These are phyloP conservation scores for Remorina albescens DNA, from an alignment of 2,797 vertebrate species.

Conservation along the genomic window DNA sequence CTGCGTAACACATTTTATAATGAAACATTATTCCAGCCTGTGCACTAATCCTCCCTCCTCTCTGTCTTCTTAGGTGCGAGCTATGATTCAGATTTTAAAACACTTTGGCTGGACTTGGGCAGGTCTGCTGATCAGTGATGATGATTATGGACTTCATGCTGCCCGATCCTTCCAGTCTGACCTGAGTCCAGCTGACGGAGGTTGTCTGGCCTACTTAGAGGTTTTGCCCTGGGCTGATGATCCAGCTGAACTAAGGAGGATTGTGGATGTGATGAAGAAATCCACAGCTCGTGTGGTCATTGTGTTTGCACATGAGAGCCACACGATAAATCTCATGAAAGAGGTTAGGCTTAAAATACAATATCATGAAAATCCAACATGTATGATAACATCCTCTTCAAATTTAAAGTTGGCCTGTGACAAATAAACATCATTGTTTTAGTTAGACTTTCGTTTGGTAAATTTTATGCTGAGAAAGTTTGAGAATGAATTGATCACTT, in stretches of 20 bases:
- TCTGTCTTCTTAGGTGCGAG: conserved; percentile 42
- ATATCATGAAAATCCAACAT: no score
- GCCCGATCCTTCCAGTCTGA: conserved; percentile 68
- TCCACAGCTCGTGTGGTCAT: conserved; percentile 61
- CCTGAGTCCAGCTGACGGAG: conserved; percentile 40
- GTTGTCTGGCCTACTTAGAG: neutral
- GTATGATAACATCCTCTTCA: no score
- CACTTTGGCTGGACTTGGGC: conserved; percentile 80
- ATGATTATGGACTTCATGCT: conserved; percentile 80
- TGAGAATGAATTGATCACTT: no score
- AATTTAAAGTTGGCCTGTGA: no score
- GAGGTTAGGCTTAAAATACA: conserved; percentile 45
- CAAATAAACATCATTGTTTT: no score
- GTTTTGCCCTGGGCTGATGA: neutral
- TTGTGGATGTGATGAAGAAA: neutral
- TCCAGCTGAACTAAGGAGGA: neutral
- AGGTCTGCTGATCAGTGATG: conserved; percentile 78
- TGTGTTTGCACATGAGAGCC: conserved; percentile 59
- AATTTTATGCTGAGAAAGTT: no score
- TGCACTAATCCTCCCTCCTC: neutral
- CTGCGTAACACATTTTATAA: no score
- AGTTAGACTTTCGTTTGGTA: no score
- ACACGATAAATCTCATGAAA: conserved; percentile 58
- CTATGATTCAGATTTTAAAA: conserved; percentile 76
- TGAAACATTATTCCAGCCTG: neutral